A percentile compares a stretch with the other conserved stretches of the same genome.
These are phyloP conservation scores for Caranx melampygus DNA, from an alignment of 2,113 vertebrate species.

Conservation along the genomic window DNA sequence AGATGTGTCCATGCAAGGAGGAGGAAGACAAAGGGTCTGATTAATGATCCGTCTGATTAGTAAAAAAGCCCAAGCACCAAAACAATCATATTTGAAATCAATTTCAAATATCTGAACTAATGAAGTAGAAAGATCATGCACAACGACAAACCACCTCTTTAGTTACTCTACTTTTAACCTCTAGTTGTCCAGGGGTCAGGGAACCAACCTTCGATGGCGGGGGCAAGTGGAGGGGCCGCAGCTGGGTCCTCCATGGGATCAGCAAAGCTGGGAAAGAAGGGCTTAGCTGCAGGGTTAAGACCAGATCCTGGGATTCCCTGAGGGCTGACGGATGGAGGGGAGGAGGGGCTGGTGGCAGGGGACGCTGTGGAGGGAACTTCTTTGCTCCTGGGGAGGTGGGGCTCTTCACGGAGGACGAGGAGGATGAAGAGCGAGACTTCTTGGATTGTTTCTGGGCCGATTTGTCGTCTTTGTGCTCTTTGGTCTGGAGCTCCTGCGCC, in stretches of 20 bases:
- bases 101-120: slow-evolving; percentile 36
- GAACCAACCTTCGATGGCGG: slow-evolving; percentile 83
- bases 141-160: slow-evolving; percentile 12
- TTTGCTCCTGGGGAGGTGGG: slow-evolving; percentile 68
- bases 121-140: slow-evolving; percentile 49
- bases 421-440: slow-evolving; percentile 69
- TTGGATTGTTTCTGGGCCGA: slow-evolving; percentile 62
- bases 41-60: slow-evolving; percentile 5
- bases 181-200: slow-evolving; percentile 58
- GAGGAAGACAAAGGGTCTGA: slow-evolving; percentile 20
- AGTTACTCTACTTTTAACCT: slow-evolving; percentile 24
- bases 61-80: slow-evolving; percentile 28
- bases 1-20: slow-evolving; percentile 72
- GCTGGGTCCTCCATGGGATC: slow-evolving; percentile 71
- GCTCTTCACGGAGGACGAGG: slow-evolving; percentile 73
- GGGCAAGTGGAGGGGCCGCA: slow-evolving; percentile 48
- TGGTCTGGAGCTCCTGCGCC: slow-evolving; percentile 66
- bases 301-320: slow-evolving; percentile 63
- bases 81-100: slow-evolving; percentile 11
- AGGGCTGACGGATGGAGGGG: slow-evolving; percentile 19
- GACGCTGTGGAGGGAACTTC: slow-evolving; percentile 55
- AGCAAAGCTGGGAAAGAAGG: slow-evolving; percentile 84
- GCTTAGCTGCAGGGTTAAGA: slow-evolving; percentile 83
- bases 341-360: slow-evolving; percentile 51
- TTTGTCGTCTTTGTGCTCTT: slow-evolving; percentile 64